Percentiles rank a stretch among this genome's conserved stretches.
Conservation (phyloP, 2,797 vertebrate species). For the Enteromius mattozi region DNA sequence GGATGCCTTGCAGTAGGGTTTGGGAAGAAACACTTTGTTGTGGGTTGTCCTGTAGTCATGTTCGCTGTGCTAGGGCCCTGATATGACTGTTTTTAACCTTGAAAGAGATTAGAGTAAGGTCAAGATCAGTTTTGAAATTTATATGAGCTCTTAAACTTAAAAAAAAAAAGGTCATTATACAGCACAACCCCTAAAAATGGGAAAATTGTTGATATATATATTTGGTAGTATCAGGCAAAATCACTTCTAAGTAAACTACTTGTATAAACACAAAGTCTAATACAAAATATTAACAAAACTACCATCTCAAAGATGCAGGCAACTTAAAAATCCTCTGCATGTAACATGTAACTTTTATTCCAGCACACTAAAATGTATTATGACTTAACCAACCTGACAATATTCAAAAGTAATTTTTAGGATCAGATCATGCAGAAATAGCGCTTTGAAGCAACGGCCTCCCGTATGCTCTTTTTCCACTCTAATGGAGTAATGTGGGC, state of each 20-base stretch:
- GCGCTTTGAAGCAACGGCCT: not conserved
- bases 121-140: not conserved
- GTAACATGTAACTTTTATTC: not conserved
- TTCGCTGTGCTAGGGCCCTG: conserved; percentile 23
- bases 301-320: too few relatives aligned
- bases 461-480: not conserved
- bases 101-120: conserved; percentile 27
- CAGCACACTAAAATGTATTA: too few relatives aligned
- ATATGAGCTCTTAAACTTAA: not conserved
- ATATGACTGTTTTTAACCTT: conserved; percentile 61
- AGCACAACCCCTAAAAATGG: too few relatives aligned
- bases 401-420: not conserved
- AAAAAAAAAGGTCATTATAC: too few relatives aligned
- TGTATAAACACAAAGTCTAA: too few relatives aligned
- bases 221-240: too few relatives aligned
- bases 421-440: not conserved
- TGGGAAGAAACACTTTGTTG: conserved; percentile 1
- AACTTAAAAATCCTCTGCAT: not conserved
- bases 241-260: too few relatives aligned
- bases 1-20: conserved; percentile 30
- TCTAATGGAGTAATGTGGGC: not conserved
- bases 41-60: conserved; percentile 62
- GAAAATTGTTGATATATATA: too few relatives aligned
- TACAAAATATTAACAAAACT: not conserved
- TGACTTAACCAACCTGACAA: not conserved